Evolutionary conservation across 92 coral and sea anemone genomes (phyloP).

Genomic region (Bergia sp.): DNA sequence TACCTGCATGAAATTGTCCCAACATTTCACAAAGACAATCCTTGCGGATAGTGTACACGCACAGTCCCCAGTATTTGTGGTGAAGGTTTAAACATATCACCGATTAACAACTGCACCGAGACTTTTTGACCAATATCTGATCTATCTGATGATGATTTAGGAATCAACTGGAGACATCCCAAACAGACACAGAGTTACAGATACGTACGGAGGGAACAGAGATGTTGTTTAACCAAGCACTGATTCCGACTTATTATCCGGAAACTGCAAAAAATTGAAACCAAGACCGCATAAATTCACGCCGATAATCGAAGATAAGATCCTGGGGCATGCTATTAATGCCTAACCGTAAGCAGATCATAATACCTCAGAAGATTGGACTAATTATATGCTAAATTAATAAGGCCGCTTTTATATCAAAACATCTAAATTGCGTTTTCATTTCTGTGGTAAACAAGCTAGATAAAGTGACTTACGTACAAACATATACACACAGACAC

Average conservation of each 20-base stretch:
- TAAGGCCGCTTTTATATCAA: not conserved
- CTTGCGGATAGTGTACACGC: not conserved
- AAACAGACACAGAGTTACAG: no score
- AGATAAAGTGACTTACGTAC: not conserved
- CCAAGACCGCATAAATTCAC: not conserved
- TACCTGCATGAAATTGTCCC: not conserved
- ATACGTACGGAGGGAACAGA: not conserved
- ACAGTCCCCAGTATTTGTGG: not conserved
- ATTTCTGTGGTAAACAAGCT: not conserved
- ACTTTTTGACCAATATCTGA: not conserved
- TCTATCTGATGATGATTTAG: not conserved
- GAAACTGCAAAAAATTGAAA: not conserved
- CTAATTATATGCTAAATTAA: constrained; percentile 11
- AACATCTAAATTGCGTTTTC: not conserved
- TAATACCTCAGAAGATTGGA: not conserved
- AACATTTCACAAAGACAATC: not conserved
- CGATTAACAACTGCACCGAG: not conserved
- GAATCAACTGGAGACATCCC: not conserved
- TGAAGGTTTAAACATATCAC: not conserved
- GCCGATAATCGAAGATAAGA: not conserved
- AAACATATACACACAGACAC: no score
- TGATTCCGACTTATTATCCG: constrained; percentile 2
- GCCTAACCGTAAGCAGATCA: constrained; percentile 17
- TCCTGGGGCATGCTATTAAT: not conserved
- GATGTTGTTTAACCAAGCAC: not conserved